Percentiles rank a stretch among this genome's conserved stretches.
Conservation (phyloP, 2,113 vertebrate genomes). For the Plotosus lineatus region DNA sequence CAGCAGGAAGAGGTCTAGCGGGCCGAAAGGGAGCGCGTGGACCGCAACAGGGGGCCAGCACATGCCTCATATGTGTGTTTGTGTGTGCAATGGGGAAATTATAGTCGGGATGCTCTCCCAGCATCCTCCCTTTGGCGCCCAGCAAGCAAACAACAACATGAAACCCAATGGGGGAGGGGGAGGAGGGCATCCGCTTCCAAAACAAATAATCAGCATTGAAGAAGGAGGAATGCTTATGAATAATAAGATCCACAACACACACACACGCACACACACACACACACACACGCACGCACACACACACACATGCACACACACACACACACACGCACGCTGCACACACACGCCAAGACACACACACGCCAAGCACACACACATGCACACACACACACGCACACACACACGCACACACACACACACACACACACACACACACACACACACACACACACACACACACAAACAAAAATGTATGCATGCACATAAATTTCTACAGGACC, state of each 20-base stretch:
- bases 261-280: constrained; percentile 26
- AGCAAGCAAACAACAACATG: constrained; percentile 70
- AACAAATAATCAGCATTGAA: constrained; percentile 62
- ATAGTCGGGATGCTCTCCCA: constrained; percentile 58
- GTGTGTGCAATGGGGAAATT: constrained; percentile 51
- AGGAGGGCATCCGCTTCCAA: constrained; percentile 56
- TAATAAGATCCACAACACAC: constrained; percentile 35
- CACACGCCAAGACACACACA: constrained; percentile 6
- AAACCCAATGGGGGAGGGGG: constrained; percentile 61
- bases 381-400: constrained; percentile 15
- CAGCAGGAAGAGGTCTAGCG: constrained; percentile 67
- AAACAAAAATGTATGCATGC: too few relatives aligned
- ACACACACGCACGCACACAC: constrained; percentile 1
- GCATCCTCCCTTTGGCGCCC: constrained; percentile 50
- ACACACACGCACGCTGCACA: constrained; percentile 10
- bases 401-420: constrained; percentile 5
- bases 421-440: constrained; percentile 20
- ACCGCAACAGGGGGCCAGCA: constrained; percentile 33
- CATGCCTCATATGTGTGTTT: constrained; percentile 5
- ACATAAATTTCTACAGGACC: constrained; percentile 37
- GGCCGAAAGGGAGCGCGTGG: constrained; percentile 48
- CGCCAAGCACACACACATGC: constrained; percentile 17
- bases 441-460: constrained; percentile 4
- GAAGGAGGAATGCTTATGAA: constrained; percentile 37
- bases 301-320: constrained; percentile 23